Evolutionary conservation across 2,797 vertebrate genomes (phyloP), one percentile per base, ranked within the genome.

Genomic region (Nannoperca australis): DNA sequence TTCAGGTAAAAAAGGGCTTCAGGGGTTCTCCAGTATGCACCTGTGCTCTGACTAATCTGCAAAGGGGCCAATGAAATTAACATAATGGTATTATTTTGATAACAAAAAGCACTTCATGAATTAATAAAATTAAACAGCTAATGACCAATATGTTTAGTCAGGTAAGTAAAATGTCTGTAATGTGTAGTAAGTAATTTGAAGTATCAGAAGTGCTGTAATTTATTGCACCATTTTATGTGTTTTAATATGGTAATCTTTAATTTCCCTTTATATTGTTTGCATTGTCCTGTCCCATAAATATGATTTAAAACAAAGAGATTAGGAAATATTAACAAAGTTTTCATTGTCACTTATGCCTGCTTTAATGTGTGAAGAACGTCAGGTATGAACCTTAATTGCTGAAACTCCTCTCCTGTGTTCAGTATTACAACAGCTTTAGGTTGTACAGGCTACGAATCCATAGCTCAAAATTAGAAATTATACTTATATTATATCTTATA

Each of bases 281-380:
- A 20, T 53, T 64, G n/a, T 50, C 27, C 20, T 61, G 32, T 64
- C 27, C 5, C 62, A 63, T 42, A 13, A 42, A 67, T 32, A 20
- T 18, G 7, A 66, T 62, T 7, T 32, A 32, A 47, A 22, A 27
- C 24, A 59, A 34, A 53, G 11, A 58, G 20, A 36, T 27, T 49
- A 27, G 3, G 18, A 44, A 32, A 44, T 27, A 7, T 15, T 44
- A 14, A 78, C 53, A 38, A 47, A 20, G 22, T 56, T 74, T 60
- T 50, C 12, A 62, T 36, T 67, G 22, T 73, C 49, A 22, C 24
- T 50, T 24, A 67, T 74, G 38, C 7, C 24, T 22, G 30, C 56
- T 11, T 36, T 50, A 44, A 69, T 20, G 44, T 17, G 12, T 70
- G 27, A 34, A 64, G 45, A 64, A 50, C 40, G 27, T 14, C 20